phyloP scores from a whole-genome alignment of 2,888 invertebrate genomes.

The Callimorpha dominula region DNA sequence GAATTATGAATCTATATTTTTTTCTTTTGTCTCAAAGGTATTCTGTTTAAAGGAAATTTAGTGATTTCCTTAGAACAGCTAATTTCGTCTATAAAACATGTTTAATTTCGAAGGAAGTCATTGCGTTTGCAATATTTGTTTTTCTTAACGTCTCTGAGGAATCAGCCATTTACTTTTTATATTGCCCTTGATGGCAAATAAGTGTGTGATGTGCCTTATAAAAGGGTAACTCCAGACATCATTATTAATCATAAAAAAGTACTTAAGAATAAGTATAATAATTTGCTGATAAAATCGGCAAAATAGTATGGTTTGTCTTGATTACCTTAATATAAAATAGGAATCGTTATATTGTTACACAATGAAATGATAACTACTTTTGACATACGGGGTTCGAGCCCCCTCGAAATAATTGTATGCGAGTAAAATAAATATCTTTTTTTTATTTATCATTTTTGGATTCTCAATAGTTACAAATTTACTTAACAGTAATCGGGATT shows the following conservation, averaged over 20 bases:
- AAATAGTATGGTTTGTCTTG: not conserved
- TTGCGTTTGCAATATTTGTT: not conserved
- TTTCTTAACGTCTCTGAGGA: slow-evolving; percentile 23
- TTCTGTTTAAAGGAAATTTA: slow-evolving; percentile 21
- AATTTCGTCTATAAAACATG: not conserved
- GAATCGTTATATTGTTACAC: not conserved
- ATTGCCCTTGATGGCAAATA: not conserved
- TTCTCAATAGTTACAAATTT: not conserved
- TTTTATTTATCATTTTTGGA: not conserved
- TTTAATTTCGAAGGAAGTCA: not conserved
- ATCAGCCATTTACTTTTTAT: slow-evolving; percentile 32
- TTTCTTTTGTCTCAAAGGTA: slow-evolving; percentile 37
- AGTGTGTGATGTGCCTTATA: not conserved
- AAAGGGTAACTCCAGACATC: not conserved
- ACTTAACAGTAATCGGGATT: not conserved
- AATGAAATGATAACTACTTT: not conserved
- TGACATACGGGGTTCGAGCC: not conserved
- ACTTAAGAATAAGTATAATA: not conserved
- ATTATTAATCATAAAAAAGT: not conserved
- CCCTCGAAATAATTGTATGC: not conserved
- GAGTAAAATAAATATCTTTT: not conserved
- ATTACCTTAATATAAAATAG: not conserved
- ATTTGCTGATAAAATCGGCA: not conserved
- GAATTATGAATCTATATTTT: not conserved
- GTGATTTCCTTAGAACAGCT: slow-evolving; percentile 10